A percentile compares a stretch with the other conserved stretches of the same genome.
These are phyloP conservation scores for Aphyosemion australe DNA, from an alignment of 2,113 vertebrate genomes.

Conservation along the genomic window DNA sequence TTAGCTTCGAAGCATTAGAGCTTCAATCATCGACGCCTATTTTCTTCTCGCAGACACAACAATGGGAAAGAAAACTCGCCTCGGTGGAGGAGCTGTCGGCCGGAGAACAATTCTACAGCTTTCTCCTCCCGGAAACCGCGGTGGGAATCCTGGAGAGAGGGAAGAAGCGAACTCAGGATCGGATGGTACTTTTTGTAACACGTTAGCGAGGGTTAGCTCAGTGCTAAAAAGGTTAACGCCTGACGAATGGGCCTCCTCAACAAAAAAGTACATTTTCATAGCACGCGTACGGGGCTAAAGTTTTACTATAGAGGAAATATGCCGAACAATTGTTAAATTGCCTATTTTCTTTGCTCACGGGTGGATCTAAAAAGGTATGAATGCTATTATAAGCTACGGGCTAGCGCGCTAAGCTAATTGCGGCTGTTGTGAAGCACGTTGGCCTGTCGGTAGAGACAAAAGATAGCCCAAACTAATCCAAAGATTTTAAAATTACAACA, in stretches of 20 bases:
- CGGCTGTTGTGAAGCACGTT: neutral
- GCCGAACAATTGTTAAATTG: accelerated
- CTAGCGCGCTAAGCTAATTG: neutral
- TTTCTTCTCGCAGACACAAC: neutral
- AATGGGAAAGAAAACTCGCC: constrained; percentile 86
- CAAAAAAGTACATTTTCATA: too few species aligned
- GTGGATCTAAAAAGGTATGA: neutral
- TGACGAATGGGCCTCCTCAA: neutral
- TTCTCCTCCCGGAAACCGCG: constrained; percentile 84
- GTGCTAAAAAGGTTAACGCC: constrained; percentile 12
- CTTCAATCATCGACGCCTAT: constrained; percentile 9
- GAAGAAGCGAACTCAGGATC: constrained; percentile 83
- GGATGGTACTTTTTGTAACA: constrained; percentile 66
- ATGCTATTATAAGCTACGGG: neutral
- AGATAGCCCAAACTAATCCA: too few species aligned
- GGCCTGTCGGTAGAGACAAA: too few species aligned
- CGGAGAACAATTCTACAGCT: constrained; percentile 93
- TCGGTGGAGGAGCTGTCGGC: constrained; percentile 82
- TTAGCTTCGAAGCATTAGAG: neutral
- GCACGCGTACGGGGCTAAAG: too few species aligned
- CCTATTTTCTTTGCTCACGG: neutral
- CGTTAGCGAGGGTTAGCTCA: constrained; percentile 25
- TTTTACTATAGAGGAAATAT: neutral
- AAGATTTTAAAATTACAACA: too few species aligned
- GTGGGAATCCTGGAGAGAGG: constrained; percentile 63